A percentile compares a stretch with the other conserved stretches of the same genome.
Evolutionary conservation across 2,888 invertebrate genomes (phyloP).

Genomic region (Palloptera scutellata): DNA sequence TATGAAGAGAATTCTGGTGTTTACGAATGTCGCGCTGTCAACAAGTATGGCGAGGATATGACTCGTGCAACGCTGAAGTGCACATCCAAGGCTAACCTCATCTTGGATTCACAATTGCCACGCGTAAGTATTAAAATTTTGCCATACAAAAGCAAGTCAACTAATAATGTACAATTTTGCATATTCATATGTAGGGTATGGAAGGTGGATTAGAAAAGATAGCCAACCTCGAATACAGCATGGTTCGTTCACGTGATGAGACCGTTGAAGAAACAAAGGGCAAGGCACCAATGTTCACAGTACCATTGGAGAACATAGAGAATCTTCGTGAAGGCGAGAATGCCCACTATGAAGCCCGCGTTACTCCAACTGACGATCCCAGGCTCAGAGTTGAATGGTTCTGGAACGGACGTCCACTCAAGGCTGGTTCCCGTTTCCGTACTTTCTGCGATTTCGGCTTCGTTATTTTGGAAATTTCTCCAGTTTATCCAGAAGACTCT

Average conservation of each 20-base stretch:
- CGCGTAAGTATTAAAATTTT: conserved; percentile 68
- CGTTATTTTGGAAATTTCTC: conserved; percentile 95
- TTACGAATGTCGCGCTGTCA: conserved; percentile 92
- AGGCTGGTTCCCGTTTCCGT: conserved; percentile 90
- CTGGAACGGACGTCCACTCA: conserved; percentile 89
- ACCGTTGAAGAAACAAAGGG: conserved; percentile 78
- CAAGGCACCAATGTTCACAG: conserved; percentile 89
- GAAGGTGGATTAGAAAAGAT: conserved; percentile 94
- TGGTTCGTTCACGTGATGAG: conserved; percentile 79
- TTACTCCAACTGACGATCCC: conserved; percentile 90
- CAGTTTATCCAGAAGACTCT: conserved; percentile 95
- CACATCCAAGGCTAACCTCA: conserved; percentile 86
- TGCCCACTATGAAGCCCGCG: conserved; percentile 87
- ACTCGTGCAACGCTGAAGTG: conserved; percentile 87
- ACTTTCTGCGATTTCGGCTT: conserved; percentile 98
- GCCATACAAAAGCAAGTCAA: background rate
- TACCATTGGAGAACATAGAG: conserved; percentile 86
- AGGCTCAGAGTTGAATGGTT: conserved; percentile 93
- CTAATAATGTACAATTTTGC: background rate
- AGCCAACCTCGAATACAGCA: conserved; percentile 88
- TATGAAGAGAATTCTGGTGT: conserved; percentile 96
- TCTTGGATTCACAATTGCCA: conserved; percentile 91
- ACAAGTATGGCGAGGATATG: conserved; percentile 87
- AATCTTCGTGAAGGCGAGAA: conserved; percentile 90
- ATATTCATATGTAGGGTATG: conserved; percentile 74